phyloP scores from a whole-genome alignment of 2,888 invertebrate species.

The Antheraea yamamai region DNA sequence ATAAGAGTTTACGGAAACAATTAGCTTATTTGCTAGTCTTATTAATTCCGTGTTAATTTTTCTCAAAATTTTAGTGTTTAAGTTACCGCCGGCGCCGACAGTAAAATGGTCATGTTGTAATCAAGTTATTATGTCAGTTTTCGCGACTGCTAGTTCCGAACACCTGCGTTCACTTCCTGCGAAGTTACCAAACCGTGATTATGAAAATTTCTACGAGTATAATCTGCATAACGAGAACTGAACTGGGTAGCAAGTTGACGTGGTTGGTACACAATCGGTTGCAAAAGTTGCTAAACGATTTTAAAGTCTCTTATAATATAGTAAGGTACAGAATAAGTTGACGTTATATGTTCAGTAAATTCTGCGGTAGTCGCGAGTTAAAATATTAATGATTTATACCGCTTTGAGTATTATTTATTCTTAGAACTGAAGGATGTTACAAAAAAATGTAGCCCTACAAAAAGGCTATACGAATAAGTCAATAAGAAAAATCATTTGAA shows the following conservation, averaged over 20 bases:
- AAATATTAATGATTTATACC: neutral
- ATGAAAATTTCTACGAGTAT: conserved; percentile 41
- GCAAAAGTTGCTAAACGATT: conserved; percentile 1
- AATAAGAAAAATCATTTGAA: neutral
- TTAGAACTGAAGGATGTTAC: neutral
- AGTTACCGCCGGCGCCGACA: conserved; percentile 26
- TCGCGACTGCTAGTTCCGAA: conserved; percentile 37
- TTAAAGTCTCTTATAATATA: neutral
- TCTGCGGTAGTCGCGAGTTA: neutral
- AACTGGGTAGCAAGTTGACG: conserved; percentile 14
- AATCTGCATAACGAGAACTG: conserved; percentile 32
- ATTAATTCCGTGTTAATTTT: neutral
- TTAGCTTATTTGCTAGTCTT: too few species aligned
- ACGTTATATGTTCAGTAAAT: neutral
- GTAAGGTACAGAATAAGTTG: neutral
- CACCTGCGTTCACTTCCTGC: conserved; percentile 41
- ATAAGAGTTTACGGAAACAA: too few species aligned
- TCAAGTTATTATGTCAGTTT: conserved; percentile 33
- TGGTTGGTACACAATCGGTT: neutral
- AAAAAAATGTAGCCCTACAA: neutral
- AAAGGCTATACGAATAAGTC: neutral
- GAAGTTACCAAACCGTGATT: conserved; percentile 39
- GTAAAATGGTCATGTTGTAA: conserved; percentile 13
- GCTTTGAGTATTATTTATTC: neutral
- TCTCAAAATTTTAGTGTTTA: neutral